phyloP scores from a whole-genome alignment of 2,888 invertebrate species.

The Mystacides longicornis region DNA sequence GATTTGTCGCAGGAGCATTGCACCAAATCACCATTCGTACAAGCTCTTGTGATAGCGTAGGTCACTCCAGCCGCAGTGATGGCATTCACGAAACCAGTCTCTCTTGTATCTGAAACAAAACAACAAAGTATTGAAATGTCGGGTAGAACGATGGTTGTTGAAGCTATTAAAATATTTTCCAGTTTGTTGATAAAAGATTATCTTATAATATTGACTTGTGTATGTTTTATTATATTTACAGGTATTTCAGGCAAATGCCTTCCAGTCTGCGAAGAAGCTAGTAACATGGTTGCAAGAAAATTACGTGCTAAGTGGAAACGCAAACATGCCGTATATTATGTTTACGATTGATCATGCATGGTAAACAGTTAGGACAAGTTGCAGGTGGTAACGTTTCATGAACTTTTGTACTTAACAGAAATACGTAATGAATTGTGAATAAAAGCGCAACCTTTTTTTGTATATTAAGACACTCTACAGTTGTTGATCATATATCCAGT shows the following conservation, averaged over 20 bases:
- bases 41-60: conserved; percentile 80
- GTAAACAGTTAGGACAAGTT: too few species aligned
- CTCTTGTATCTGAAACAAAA: conserved; percentile 67
- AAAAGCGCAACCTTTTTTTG: too few species aligned
- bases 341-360: too few species aligned
- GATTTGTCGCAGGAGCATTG: conserved; percentile 83
- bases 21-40: conserved; percentile 75
- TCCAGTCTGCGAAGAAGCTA: background rate
- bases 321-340: background rate
- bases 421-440: too few species aligned
- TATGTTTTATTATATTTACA: background rate
- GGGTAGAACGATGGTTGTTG: background rate
- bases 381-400: background rate
- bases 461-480: too few species aligned
- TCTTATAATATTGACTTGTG: too few species aligned
- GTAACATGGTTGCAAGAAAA: background rate
- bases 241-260: background rate
- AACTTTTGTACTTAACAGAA: background rate
- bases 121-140: background rate
- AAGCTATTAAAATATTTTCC: background rate
- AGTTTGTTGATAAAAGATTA: background rate
- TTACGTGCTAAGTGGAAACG: background rate
- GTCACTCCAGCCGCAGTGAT: conserved; percentile 87
- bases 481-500: too few species aligned
- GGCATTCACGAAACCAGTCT: conserved; percentile 87